Conservation (phyloP, 35 echinoderm and acorn worm genomes). For the Apostichopus japonicus region DNA sequence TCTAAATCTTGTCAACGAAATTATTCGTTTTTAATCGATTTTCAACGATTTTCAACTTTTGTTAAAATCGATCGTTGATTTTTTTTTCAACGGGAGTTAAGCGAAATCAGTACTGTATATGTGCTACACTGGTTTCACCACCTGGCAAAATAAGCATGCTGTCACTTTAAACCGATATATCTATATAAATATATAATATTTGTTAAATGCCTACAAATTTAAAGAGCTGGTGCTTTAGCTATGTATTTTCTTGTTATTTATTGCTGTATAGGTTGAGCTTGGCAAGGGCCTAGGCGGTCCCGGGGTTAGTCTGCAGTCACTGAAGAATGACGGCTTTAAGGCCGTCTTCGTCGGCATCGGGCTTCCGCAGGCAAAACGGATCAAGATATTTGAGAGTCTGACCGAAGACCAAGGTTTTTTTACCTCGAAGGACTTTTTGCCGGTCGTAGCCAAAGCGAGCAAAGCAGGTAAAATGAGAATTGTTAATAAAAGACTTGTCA, state of each 20-base stretch:
- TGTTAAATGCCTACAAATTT: no score
- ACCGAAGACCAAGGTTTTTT: constrained; percentile 91
- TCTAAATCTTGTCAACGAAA: no score
- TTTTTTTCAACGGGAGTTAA: no score
- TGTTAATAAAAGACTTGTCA: no score
- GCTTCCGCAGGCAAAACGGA: constrained; percentile 86
- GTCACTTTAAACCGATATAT: background rate
- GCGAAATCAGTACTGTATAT: no score
- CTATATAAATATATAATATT: background rate
- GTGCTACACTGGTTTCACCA: no score
- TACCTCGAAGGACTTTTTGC: constrained; percentile 94
- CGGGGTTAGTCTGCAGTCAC: constrained; percentile 70
- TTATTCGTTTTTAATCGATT: no score
- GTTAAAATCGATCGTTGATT: no score
- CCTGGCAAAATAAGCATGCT: background rate
- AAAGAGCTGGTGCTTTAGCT: no score
- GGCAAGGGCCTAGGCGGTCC: constrained; percentile 87
- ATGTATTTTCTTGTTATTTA: background rate
- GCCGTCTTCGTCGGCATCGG: constrained; percentile 91
- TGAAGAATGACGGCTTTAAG: constrained; percentile 67
- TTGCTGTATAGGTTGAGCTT: constrained; percentile 80
- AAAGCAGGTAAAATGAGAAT: constrained; percentile 80
- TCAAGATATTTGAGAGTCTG: constrained; percentile 77
- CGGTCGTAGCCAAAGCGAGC: constrained; percentile 82
- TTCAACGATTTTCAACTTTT: no score